Evolutionary conservation across 2,888 invertebrate species (phyloP).

Genomic region (Agonopterix subpropinquella): DNA sequence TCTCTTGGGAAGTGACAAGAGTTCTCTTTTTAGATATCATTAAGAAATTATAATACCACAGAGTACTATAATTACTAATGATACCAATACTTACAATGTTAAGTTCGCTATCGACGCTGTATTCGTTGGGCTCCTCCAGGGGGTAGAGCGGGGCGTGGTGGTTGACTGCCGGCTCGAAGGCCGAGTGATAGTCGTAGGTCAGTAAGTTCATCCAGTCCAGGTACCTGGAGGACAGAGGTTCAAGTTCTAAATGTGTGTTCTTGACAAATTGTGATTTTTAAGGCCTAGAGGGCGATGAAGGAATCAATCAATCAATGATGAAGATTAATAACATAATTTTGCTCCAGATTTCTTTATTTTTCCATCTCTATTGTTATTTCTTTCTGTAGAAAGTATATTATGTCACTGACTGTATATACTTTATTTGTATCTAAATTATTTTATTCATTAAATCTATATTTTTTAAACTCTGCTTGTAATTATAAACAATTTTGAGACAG

Average conservation of each 20-base stretch:
- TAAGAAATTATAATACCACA: neutral
- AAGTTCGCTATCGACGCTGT: conserved; percentile 90
- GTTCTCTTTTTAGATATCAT: too few species aligned
- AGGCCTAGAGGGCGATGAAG: neutral
- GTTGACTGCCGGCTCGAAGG: conserved; percentile 92
- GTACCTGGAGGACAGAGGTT: conserved; percentile 68
- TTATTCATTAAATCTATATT: too few species aligned
- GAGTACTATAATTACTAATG: neutral
- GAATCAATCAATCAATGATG: neutral
- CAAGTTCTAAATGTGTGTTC: too few species aligned
- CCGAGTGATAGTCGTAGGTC: conserved; percentile 94
- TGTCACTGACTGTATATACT: too few species aligned
- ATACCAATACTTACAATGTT: conserved; percentile 85
- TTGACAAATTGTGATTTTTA: neutral
- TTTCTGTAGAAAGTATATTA: too few species aligned
- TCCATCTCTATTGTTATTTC: too few species aligned
- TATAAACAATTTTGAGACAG: too few species aligned
- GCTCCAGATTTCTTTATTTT: too few species aligned
- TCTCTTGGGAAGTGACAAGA: too few species aligned
- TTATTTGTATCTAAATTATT: too few species aligned
- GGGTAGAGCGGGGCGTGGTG: conserved; percentile 93
- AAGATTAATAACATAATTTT: too few species aligned
- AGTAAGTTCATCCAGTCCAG: conserved; percentile 95
- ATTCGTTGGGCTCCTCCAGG: conserved; percentile 87
- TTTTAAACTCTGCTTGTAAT: too few species aligned